Percentiles rank a stretch among this genome's conserved stretches.
These are phyloP conservation scores for Cephus pygmeus DNA, from an alignment of 2,888 invertebrate genomes.

Conservation along the genomic window DNA sequence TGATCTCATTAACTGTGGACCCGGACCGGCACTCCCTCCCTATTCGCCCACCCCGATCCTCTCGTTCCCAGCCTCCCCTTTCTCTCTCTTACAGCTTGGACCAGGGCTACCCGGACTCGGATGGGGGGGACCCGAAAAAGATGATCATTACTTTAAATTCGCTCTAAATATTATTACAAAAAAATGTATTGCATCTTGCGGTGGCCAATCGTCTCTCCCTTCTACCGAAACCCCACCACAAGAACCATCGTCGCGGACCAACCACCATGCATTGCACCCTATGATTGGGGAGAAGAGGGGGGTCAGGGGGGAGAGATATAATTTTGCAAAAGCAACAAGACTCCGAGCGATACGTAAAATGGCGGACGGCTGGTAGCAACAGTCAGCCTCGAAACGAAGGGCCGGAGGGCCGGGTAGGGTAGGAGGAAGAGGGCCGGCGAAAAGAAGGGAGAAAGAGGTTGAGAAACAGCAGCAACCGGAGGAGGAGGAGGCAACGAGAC, in stretches of 20 bases:
- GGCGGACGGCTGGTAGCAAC: conserved; percentile 31
- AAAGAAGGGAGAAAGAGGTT: no score
- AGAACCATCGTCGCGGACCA: not conserved
- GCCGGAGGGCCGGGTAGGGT: conserved; percentile 2
- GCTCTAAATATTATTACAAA: conserved; percentile 52
- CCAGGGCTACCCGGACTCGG: conserved; percentile 5
- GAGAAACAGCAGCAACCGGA: no score
- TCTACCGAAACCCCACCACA: conserved; percentile 16
- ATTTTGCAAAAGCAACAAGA: conserved; percentile 34
- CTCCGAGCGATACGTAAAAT: conserved; percentile 33
- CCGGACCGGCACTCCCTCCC: conserved; percentile 37
- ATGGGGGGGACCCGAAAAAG: conserved; percentile 32
- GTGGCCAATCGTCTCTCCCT: conserved; percentile 28
- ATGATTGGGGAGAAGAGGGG: conserved; percentile 17
- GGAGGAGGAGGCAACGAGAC: not conserved
- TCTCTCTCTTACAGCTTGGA: conserved; percentile 6
- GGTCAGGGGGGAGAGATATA: conserved; percentile 30
- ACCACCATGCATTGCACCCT: conserved; percentile 14
- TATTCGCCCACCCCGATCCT: conserved; percentile 25
- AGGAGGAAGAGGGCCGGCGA: not conserved
- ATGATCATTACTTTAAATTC: conserved; percentile 54
- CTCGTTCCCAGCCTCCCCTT: conserved; percentile 17
- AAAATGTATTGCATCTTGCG: conserved; percentile 53
- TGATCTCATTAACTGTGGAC: conserved; percentile 63
- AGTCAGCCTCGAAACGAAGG: conserved; percentile 9